Percentiles rank a stretch among this genome's conserved stretches.
Evolutionary conservation across 2,113 vertebrate genomes (phyloP).

Genomic region (Grallaria varia): DNA sequence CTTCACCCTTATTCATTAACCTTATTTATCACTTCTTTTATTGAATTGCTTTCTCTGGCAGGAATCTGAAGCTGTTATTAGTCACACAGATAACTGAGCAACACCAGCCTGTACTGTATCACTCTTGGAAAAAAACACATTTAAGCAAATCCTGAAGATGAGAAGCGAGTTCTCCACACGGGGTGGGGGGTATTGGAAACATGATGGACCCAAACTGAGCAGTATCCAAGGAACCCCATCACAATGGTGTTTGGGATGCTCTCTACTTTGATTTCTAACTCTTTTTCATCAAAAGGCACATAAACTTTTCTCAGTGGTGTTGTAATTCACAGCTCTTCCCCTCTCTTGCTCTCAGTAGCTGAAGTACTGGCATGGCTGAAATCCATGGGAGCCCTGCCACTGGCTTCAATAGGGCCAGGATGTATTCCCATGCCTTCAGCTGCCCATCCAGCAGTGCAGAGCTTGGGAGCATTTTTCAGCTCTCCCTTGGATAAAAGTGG

Average conservation of each 20-base stretch:
- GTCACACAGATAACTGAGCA: not conserved
- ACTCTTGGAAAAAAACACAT: not conserved
- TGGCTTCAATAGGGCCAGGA: constrained; percentile 44
- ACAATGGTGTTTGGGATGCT: not conserved
- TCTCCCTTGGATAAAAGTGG: constrained; percentile 2
- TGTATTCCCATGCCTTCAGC: constrained; percentile 61
- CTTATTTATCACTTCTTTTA: not conserved
- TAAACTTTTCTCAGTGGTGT: not conserved
- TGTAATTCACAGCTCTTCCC: constrained; percentile 17
- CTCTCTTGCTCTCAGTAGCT: not conserved
- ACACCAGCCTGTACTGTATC: not conserved
- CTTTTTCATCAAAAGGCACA: not conserved
- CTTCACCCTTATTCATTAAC: not conserved
- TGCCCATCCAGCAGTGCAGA: not conserved
- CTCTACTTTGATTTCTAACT: constrained; percentile 20
- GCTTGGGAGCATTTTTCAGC: constrained; percentile 37
- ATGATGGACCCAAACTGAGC: not conserved
- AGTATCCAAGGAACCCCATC: not conserved
- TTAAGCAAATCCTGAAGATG: not conserved
- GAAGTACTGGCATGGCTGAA: not conserved
- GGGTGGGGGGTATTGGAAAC: not conserved
- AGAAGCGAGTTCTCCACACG: rapidly evolving
- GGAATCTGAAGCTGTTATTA: not conserved
- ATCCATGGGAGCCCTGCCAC: constrained; percentile 2
- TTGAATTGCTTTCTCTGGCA: not conserved